phyloP scores from a whole-genome alignment of 2,113 vertebrate species.

The Gasterosteus aculeatus region DNA sequence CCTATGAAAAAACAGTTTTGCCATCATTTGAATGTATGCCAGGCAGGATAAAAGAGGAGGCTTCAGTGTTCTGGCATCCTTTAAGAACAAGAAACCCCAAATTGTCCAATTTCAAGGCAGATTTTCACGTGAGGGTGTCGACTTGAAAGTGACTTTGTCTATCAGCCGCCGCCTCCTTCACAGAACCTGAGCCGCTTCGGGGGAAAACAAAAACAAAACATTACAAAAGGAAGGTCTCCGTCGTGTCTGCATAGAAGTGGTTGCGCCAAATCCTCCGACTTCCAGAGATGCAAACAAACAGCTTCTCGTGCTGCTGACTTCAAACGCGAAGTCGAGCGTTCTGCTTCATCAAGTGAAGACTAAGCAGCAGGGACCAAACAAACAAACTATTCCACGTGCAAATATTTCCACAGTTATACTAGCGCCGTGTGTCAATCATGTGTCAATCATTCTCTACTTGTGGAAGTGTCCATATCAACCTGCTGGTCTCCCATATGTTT shows the following conservation, averaged over 20 bases:
- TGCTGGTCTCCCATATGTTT: background rate
- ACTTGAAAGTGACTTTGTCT: background rate
- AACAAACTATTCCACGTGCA: conserved; percentile 15
- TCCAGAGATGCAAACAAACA: conserved; percentile 23
- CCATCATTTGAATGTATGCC: background rate
- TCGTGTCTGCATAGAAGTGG: background rate
- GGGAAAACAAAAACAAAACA: conserved; percentile 12
- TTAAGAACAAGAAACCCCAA: background rate
- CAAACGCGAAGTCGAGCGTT: conserved; percentile 25
- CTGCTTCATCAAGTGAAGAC: conserved; percentile 26
- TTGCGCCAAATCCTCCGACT: conserved; percentile 28
- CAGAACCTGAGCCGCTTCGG: conserved; percentile 16
- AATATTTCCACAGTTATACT: conserved; percentile 19
- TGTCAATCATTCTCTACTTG: background rate
- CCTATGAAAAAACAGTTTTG: background rate
- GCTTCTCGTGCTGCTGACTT: conserved; percentile 30
- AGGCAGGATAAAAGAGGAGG: background rate
- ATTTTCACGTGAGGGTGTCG: background rate
- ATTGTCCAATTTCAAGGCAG: background rate
- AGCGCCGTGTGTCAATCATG: background rate
- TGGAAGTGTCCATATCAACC: background rate
- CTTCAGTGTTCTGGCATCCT: background rate
- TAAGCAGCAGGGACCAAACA: conserved; percentile 13
- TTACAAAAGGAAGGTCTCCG: conserved; percentile 12
- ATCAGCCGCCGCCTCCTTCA: background rate